These are phyloP conservation scores for Pteropus alecto DNA, from an alignment of 2,113 vertebrate genomes.

Conservation along the genomic window DNA sequence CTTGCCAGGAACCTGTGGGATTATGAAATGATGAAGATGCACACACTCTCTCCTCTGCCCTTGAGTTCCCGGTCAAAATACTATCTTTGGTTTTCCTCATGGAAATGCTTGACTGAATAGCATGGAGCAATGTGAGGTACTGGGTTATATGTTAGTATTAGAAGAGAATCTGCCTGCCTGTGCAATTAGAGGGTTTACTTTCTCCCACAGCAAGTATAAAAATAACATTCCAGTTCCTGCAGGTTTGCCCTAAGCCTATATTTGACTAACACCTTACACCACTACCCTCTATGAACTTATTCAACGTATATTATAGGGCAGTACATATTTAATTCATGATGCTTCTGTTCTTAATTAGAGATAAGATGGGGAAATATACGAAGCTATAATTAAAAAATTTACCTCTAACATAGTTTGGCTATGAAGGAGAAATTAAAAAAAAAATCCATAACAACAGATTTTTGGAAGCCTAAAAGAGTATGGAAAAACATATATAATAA, in stretches of 20 bases:
- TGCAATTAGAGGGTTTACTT: not conserved
- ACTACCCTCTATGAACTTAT: not conserved
- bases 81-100: not conserved
- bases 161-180: not conserved
- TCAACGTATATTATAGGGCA: not conserved
- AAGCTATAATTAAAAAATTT: not conserved
- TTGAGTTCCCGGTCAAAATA: not conserved
- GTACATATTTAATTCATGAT: not conserved
- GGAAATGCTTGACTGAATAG: not conserved
- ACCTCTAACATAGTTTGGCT: not conserved
- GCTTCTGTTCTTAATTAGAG: not conserved
- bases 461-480: not conserved
- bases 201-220: not conserved
- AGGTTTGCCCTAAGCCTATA: not conserved
- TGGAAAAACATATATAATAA: not conserved
- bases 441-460: not conserved
- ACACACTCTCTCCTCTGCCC: not conserved
- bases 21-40: not conserved
- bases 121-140: not conserved
- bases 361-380: not conserved
- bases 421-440: not conserved
- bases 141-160: not conserved
- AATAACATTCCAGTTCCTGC: not conserved
- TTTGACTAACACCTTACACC: not conserved
- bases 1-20: not conserved